Conservation (phyloP, 64 coral and sea anemone genomes). For the Pocillopora verrucosa region DNA sequence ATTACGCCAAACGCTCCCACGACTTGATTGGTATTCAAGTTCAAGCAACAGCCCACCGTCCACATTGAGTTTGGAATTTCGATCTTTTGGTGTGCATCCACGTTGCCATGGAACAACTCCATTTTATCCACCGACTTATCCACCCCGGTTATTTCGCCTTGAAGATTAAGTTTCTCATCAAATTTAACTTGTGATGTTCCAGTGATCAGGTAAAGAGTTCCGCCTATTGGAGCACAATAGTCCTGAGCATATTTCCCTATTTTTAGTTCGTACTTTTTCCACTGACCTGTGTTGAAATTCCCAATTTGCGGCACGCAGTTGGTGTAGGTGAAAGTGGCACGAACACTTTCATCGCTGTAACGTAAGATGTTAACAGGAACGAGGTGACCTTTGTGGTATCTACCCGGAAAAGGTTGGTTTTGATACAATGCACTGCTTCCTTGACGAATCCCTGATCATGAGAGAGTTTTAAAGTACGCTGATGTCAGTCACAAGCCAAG, state of each 20-base stretch:
- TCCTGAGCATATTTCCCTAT: not conserved
- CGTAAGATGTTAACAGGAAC: not conserved
- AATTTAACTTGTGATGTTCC: not conserved
- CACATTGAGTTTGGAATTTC: conserved; percentile 39
- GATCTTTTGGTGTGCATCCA: not conserved
- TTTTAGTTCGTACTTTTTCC: not conserved
- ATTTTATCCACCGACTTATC: not conserved
- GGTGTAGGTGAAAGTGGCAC: conserved; percentile 2
- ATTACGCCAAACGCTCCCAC: conserved; percentile 14
- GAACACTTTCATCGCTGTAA: not conserved
- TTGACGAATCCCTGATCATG: too few relatives aligned
- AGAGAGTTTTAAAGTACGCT: too few relatives aligned
- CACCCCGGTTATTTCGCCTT: not conserved
- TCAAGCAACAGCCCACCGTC: conserved; percentile 12
- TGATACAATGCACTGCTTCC: not conserved
- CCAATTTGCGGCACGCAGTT: conserved; percentile 14
- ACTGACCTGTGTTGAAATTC: not conserved
- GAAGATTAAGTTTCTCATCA: not conserved
- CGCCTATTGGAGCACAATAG: too few relatives aligned
- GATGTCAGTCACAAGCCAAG: too few relatives aligned
- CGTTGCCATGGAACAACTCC: not conserved
- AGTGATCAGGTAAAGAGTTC: conserved; percentile 12
- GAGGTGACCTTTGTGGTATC: conserved; percentile 21
- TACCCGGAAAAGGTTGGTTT: not conserved
- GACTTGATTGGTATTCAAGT: not conserved